These are phyloP conservation scores for Pangasius larnaudii DNA, from an alignment of 2,797 vertebrate species.

Conservation along the genomic window DNA sequence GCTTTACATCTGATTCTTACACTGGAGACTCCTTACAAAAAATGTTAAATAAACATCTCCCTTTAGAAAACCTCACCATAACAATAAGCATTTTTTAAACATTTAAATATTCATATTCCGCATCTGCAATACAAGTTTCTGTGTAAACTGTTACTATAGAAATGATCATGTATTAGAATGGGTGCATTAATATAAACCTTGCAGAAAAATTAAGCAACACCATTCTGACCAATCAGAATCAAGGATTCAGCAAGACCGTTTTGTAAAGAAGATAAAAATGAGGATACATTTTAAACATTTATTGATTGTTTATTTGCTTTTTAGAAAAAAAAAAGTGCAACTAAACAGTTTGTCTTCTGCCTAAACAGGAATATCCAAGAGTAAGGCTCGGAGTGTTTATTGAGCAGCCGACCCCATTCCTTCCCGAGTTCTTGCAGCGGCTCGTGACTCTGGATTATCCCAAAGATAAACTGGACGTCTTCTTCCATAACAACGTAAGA, in stretches of 20 bases:
- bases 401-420: constrained; percentile 94
- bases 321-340: not conserved
- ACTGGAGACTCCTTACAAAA: not conserved
- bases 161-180: not conserved
- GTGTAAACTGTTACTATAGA: not conserved
- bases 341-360: constrained; percentile 38
- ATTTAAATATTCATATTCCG: not conserved
- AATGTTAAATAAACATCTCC: not conserved
- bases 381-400: constrained; percentile 92
- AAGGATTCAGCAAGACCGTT: not conserved
- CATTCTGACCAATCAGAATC: not conserved
- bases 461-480: constrained; percentile 85
- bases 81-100: not conserved
- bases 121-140: not conserved
- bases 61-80: not conserved
- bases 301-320: not conserved
- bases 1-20: not conserved
- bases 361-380: constrained; percentile 84
- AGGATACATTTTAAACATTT: not conserved
- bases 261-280: not conserved
- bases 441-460: constrained; percentile 89
- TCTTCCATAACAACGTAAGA: constrained; percentile 96
- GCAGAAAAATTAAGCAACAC: not conserved
- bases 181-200: not conserved
- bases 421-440: constrained; percentile 89